phyloP scores from a whole-genome alignment of 2,888 invertebrate genomes.

The Gonocerus acuteangulatus region DNA sequence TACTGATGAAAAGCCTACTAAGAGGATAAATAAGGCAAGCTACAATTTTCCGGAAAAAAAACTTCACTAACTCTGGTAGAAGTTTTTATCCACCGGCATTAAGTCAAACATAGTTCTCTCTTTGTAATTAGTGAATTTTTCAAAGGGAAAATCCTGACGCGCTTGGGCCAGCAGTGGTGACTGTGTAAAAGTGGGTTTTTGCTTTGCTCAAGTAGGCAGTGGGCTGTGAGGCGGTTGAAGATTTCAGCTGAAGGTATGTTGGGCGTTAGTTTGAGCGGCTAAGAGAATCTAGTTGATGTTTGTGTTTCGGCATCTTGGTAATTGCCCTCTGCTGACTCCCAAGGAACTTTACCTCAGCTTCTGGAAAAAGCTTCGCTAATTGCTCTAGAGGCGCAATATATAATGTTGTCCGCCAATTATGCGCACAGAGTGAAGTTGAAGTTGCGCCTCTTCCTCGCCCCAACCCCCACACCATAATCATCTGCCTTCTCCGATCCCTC shows the following conservation, averaged over 20 bases:
- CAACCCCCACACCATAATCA: not conserved
- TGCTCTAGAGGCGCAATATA: constrained; percentile 16
- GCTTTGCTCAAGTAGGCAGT: not conserved
- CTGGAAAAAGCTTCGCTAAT: constrained; percentile 16
- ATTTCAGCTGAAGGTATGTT: constrained; percentile 4
- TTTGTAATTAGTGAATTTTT: too few species aligned
- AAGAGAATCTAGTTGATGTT: constrained; percentile 24
- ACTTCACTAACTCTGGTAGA: too few species aligned
- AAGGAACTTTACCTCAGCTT: constrained; percentile 8
- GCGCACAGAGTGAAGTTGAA: constrained; percentile 1
- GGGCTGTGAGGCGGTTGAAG: not conserved
- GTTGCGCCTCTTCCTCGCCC: constrained; percentile 9
- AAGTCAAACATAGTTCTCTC: too few species aligned
- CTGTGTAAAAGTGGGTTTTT: not conserved
- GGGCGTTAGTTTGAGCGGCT: constrained; percentile 5
- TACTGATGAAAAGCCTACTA: too few species aligned
- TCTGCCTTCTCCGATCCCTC: too few species aligned
- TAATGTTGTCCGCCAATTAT: constrained; percentile 18
- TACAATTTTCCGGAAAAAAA: too few species aligned
- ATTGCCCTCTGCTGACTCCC: constrained; percentile 31
- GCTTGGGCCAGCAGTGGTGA: not conserved
- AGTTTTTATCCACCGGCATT: too few species aligned
- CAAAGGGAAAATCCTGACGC: not conserved
- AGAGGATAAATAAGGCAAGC: too few species aligned
- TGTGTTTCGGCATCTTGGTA: constrained; percentile 32